phyloP scores from a whole-genome alignment of 2,888 invertebrate genomes.

The Anoplius nigerrimus region DNA sequence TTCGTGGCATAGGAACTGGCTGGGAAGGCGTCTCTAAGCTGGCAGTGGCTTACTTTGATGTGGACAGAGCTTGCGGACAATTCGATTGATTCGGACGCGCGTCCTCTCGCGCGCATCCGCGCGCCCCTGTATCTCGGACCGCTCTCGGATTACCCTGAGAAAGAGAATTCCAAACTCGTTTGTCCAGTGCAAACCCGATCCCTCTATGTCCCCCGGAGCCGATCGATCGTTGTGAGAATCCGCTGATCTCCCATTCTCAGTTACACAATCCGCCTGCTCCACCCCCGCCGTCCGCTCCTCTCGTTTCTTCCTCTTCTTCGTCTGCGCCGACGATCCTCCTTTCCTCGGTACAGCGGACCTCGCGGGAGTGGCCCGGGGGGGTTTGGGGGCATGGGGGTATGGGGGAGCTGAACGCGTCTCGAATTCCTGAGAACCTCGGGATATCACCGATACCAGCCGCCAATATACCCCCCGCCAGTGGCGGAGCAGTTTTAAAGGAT shows the following conservation, averaged over 20 bases:
- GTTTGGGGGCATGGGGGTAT: not conserved
- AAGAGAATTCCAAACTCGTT: slow-evolving; percentile 46
- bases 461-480: no score
- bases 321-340: slow-evolving; percentile 1
- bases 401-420: slow-evolving; percentile 13
- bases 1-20: slow-evolving; percentile 36
- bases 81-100: slow-evolving; percentile 45
- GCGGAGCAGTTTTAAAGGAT: no score
- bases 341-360: not conserved
- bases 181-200: slow-evolving; percentile 47
- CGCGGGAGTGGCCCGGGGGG: not conserved
- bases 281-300: not conserved
- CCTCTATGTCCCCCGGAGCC: slow-evolving; percentile 25
- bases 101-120: not conserved
- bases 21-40: not conserved
- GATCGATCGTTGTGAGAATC: slow-evolving; percentile 58
- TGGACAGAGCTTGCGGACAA: slow-evolving; percentile 22
- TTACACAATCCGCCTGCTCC: slow-evolving; percentile 39
- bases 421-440: slow-evolving; percentile 20
- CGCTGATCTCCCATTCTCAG: slow-evolving; percentile 27
- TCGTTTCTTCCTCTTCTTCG: slow-evolving; percentile 1
- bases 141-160: slow-evolving; percentile 55
- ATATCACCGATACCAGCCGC: slow-evolving; percentile 2
- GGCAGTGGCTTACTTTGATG: slow-evolving; percentile 25
- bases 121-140: slow-evolving; percentile 23